Conservation (phyloP, 92 coral and sea anemone species). For the Porites cylindrica region DNA sequence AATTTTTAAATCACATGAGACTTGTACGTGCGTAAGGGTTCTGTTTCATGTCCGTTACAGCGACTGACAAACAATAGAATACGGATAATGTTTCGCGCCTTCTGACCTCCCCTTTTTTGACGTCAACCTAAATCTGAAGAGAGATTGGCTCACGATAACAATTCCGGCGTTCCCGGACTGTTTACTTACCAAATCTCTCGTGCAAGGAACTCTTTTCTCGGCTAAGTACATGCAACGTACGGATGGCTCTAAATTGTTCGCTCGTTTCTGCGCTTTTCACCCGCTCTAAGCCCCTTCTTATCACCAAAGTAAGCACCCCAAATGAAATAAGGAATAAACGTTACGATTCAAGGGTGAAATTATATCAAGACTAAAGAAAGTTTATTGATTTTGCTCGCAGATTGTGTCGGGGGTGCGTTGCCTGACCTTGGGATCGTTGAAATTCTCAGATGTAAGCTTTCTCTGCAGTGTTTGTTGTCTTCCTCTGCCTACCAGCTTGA, state of each 20-base stretch:
- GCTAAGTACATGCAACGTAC: not conserved
- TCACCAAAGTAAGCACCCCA: not conserved
- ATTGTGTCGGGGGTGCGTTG: not conserved
- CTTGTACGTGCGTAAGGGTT: no score
- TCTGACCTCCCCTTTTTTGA: no score
- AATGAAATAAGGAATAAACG: not conserved
- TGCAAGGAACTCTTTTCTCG: not conserved
- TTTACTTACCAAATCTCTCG: no score
- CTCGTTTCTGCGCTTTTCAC: not conserved
- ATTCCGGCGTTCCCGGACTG: no score
- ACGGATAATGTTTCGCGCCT: no score
- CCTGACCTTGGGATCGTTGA: slow-evolving; percentile 33
- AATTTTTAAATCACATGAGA: no score
- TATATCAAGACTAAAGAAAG: slow-evolving; percentile 1
- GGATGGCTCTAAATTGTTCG: not conserved
- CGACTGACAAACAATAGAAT: no score
- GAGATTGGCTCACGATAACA: no score
- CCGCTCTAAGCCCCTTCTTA: not conserved
- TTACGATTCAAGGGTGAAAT: not conserved
- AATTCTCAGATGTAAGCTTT: slow-evolving; percentile 32
- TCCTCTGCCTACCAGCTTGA: not conserved
- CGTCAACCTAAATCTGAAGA: no score
- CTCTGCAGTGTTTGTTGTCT: not conserved
- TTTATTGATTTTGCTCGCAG: not conserved
- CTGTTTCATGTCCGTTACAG: no score